These are phyloP conservation scores for Scomberomorus guttatus DNA, from an alignment of 2,797 vertebrate species.

Conservation along the genomic window DNA sequence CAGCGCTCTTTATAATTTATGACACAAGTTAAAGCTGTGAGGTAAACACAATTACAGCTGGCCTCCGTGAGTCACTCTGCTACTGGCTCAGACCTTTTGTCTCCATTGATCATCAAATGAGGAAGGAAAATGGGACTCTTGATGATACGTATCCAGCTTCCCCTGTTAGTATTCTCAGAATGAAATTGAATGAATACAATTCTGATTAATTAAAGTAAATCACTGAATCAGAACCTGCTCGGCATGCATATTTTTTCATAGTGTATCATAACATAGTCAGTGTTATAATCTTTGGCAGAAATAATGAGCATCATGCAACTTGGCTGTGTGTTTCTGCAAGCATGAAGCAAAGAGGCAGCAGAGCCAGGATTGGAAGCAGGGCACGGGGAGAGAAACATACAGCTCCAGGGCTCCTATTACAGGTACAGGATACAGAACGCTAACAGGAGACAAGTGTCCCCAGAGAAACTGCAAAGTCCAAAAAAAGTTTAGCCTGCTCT, in stretches of 20 bases:
- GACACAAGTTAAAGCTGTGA: constrained; percentile 54
- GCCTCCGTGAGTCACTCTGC: constrained; percentile 45
- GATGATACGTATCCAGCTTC: background rate
- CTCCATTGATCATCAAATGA: constrained; percentile 36
- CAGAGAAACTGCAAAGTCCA: constrained; percentile 7
- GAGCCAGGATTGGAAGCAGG: constrained; percentile 24
- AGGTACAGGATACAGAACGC: constrained; percentile 36
- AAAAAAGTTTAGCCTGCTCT: constrained; percentile 20
- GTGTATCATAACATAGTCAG: background rate
- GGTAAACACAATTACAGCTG: constrained; percentile 60
- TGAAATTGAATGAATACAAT: background rate
- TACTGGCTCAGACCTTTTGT: constrained; percentile 42
- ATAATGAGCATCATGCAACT: constrained; percentile 3
- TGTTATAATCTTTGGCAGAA: constrained; percentile 16
- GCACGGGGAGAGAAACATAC: constrained; percentile 14
- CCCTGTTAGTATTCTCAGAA: background rate
- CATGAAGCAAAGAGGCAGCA: constrained; percentile 19
- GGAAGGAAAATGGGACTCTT: constrained; percentile 17
- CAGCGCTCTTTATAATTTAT: constrained; percentile 62
- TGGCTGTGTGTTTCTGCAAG: constrained; percentile 28
- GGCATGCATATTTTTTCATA: background rate
- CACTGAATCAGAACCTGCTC: constrained; percentile 7
- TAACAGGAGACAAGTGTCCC: constrained; percentile 41
- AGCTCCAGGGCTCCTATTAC: constrained; percentile 46
- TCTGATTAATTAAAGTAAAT: no score